These are phyloP conservation scores for Thalassarche chlororhynchos DNA, from an alignment of 2,113 vertebrate species.

Conservation along the genomic window DNA sequence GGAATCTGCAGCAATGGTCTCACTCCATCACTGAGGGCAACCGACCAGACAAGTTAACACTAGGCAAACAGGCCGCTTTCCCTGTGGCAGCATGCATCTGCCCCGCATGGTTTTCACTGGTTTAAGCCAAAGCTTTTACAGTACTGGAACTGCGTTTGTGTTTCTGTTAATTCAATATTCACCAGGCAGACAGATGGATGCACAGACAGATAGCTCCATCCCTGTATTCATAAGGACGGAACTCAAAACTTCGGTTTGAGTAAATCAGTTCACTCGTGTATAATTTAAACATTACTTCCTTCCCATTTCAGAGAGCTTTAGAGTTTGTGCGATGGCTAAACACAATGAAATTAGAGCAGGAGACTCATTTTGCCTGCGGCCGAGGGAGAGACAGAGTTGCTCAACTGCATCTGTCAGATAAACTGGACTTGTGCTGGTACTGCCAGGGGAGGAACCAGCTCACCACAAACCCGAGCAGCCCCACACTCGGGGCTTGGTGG, in stretches of 20 bases:
- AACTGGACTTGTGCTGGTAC: neutral
- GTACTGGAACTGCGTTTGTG: neutral
- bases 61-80: fast-evolving
- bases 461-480: neutral
- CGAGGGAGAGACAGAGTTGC: neutral
- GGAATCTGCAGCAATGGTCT: neutral
- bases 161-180: neutral
- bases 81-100: neutral
- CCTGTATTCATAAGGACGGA: neutral
- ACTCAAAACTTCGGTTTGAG: conserved; percentile 8
- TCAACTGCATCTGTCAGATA: neutral
- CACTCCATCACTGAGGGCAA: neutral
- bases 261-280: conserved; percentile 49
- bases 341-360: conserved; percentile 39
- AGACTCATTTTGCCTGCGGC: neutral
- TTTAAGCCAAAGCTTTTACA: conserved; percentile 58
- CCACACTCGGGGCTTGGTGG: neutral
- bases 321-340: conserved; percentile 5
- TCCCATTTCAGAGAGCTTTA: conserved; percentile 33
- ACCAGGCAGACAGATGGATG: neutral
- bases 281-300: conserved; percentile 62
- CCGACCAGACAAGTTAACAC: neutral
- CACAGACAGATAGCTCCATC: conserved; percentile 6
- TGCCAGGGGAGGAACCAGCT: neutral
- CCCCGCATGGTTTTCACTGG: neutral